Base-by-base conservation (phyloP, 2,888 invertebrate genomes). In the Imbricaverruca yamaguchii region DNA sequence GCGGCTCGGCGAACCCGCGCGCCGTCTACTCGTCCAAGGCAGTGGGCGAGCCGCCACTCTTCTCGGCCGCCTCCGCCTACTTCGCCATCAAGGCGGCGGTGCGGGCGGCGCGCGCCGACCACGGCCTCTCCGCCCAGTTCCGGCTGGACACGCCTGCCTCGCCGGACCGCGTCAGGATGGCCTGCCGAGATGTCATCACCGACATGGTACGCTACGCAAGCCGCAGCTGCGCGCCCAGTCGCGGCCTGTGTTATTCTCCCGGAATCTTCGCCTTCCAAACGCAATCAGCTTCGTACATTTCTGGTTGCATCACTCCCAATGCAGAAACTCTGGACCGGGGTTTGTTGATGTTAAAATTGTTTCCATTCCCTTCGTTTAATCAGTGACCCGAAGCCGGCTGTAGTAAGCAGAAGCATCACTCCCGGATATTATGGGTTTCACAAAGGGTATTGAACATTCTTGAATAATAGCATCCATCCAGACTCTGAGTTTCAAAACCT, bases 11-110 rank as follows among this genome's bases (percentile, higher is more conserved):
- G 0, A 98, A 98, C 89, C 93, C 93, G 0, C 90, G 93, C 85
- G 97, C 97, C 39, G 94, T 98, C 12, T 97, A 94, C 87, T 97
- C 97, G 0, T 98, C 97, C 2, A 98, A 98, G 92, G 98, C 96
- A 83, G 93, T 98, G 65, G 98, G 98, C 0, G 98, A 98, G 87
- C 98, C 98, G 0, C 98, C 98, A 0, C 87, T 98, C 10, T 96
- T 97, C 86, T 89, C 97, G 83, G 95, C 96, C 0, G 90, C 92
- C n/a, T 92, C 96, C 0, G 92, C 91, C 0, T 94, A 94, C 87
- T 97, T 95, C 86, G 97, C 97, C 0, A 94, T 97, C 83, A 93
- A 93, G 86, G 92, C 93, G 85, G 97, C 97, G 0, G 92, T 98
- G 81, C 89, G 90, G 84, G 92, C 93, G 0, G 94, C 95, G 0